These are phyloP conservation scores for Poecilia picta DNA, from an alignment of 2,797 vertebrate species.

Conservation along the genomic window DNA sequence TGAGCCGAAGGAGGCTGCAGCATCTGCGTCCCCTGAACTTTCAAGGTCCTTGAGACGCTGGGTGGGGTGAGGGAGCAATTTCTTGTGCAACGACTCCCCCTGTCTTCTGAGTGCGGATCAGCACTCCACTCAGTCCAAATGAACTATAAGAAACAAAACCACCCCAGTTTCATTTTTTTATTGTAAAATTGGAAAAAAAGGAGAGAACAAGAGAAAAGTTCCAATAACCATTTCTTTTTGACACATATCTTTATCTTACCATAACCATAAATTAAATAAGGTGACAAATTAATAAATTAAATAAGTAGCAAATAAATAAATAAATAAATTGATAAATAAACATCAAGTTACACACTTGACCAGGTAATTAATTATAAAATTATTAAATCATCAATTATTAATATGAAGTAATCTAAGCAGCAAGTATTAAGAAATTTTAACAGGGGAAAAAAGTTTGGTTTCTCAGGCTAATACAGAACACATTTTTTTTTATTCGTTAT, in stretches of 20 bases:
- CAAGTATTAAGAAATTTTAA: conserved; percentile 84
- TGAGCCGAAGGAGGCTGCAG: conserved; percentile 20
- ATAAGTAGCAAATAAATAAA: conserved; percentile 57
- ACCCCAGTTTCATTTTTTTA: conserved; percentile 85
- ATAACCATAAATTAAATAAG: conserved; percentile 76
- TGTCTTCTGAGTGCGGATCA: conserved; percentile 14
- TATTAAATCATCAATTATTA: conserved; percentile 78
- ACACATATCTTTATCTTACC: conserved; percentile 84
- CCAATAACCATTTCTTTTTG: conserved; percentile 82
- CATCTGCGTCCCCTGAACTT: conserved; percentile 27
- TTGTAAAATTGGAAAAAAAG: conserved; percentile 92
- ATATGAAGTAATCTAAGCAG: conserved; percentile 84
- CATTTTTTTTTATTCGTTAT: conserved; percentile 54
- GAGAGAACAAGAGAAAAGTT: conserved; percentile 87
- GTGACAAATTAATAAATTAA: conserved; percentile 63
- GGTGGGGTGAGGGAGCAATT: conserved; percentile 3
- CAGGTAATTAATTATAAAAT: conserved; percentile 78
- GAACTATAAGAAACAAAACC: conserved; percentile 50
- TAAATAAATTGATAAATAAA: conserved; percentile 55
- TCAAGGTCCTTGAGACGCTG: conserved; percentile 24
- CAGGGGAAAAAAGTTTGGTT: conserved; percentile 83
- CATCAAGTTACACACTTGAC: conserved; percentile 78
- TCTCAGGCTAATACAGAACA: conserved; percentile 85
- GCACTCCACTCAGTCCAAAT: conserved; percentile 14
- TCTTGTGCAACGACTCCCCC: conserved; percentile 49